Evolutionary conservation across 2,797 vertebrate genomes (phyloP).

Genomic region (Eulemur albifrons): DNA sequence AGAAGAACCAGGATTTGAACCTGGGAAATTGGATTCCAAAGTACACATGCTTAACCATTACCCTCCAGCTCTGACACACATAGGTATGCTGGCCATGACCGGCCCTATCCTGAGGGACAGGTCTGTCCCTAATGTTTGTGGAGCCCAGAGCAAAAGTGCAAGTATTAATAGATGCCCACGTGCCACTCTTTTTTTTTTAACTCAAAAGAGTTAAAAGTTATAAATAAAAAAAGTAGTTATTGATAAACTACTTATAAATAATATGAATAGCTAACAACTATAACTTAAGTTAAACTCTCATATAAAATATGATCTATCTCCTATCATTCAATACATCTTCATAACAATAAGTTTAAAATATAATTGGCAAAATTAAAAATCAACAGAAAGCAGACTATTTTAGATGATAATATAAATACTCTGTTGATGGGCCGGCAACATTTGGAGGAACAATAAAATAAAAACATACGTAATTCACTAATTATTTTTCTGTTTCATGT

Average conservation of each 20-base stretch:
- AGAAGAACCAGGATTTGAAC: background rate
- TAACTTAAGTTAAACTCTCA: background rate
- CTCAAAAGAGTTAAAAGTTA: background rate
- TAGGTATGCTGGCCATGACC: background rate
- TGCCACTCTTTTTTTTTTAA: too few species aligned
- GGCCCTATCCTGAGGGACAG: fast-evolving
- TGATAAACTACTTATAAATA: background rate
- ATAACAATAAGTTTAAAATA: background rate
- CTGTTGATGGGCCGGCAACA: background rate
- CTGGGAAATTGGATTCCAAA: background rate
- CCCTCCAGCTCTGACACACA: background rate
- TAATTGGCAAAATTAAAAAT: background rate
- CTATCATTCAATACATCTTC: background rate
- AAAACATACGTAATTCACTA: background rate
- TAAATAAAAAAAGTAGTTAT: background rate
- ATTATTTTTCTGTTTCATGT: background rate
- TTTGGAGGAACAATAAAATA: background rate
- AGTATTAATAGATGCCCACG: background rate
- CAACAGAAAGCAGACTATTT: background rate
- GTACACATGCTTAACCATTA: fast-evolving
- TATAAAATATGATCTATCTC: background rate
- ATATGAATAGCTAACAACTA: background rate
- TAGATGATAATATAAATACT: background rate
- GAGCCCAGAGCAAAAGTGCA: background rate
- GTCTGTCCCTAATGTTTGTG: background rate